phyloP scores from a whole-genome alignment of 2,113 vertebrate genomes.

The Sturnus vulgaris region DNA sequence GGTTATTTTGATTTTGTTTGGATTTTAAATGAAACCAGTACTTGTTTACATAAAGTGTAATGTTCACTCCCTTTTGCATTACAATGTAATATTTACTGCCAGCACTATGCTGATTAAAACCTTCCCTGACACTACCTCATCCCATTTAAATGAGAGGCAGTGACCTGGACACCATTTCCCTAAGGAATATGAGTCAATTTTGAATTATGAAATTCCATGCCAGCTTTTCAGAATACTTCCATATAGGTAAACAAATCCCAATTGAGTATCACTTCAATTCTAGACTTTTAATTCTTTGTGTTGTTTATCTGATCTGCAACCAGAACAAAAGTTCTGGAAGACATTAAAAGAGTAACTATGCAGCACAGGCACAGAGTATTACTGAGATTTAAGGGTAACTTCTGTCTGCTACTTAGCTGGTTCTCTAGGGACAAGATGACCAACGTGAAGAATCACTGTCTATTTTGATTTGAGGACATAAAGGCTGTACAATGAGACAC shows the following conservation, averaged over 20 bases:
- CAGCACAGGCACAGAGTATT: neutral
- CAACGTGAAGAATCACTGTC: neutral
- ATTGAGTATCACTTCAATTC: neutral
- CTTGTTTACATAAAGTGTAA: neutral
- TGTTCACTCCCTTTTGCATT: neutral
- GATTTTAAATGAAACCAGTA: neutral
- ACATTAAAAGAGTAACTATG: neutral
- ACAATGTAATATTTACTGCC: neutral
- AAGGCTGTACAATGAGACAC: constrained; percentile 20
- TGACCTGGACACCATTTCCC: neutral
- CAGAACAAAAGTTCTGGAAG: neutral
- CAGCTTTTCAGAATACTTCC: neutral
- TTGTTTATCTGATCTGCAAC: neutral
- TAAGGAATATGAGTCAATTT: neutral
- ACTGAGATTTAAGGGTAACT: neutral
- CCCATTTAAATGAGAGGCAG: neutral
- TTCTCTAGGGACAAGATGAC: neutral
- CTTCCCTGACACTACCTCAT: neutral
- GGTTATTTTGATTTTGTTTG: neutral
- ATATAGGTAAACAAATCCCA: neutral
- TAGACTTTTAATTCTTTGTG: neutral
- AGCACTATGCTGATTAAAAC: neutral
- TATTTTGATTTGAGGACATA: constrained; percentile 40
- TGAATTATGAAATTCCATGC: neutral
- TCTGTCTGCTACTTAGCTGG: neutral